phyloP scores from a whole-genome alignment of 35 echinoderm and acorn worm genomes.

The Heliocidaris tuberculata region DNA sequence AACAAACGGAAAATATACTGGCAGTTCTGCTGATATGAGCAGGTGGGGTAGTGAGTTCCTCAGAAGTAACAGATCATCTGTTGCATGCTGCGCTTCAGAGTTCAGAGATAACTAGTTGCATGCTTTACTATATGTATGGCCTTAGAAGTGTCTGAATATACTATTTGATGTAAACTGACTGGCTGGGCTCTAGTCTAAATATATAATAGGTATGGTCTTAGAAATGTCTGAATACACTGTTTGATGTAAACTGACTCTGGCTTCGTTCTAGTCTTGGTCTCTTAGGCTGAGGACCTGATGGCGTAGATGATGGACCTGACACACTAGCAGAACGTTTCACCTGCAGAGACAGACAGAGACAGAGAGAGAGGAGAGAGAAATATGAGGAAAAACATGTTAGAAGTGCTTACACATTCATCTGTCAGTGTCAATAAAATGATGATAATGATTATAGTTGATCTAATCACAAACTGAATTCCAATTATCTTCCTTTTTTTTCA shows the following conservation, averaged over 20 bases:
- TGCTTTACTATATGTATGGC: not conserved
- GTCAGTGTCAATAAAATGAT: too few relatives aligned
- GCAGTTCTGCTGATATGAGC: too few relatives aligned
- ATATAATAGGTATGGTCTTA: not conserved
- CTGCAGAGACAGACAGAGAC: slow-evolving; percentile 46
- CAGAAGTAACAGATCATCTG: too few relatives aligned
- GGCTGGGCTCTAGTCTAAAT: slow-evolving; percentile 70
- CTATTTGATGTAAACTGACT: slow-evolving; percentile 56
- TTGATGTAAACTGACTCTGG: slow-evolving; percentile 58
- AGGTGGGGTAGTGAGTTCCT: too few relatives aligned
- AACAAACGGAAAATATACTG: too few relatives aligned
- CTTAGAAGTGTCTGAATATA: slow-evolving; percentile 70
- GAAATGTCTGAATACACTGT: slow-evolving; percentile 75
- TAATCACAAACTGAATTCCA: too few relatives aligned
- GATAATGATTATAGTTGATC: too few relatives aligned
- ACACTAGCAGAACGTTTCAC: slow-evolving; percentile 74
- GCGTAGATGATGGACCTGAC: not conserved
- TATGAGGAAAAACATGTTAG: too few relatives aligned
- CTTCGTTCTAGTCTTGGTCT: slow-evolving; percentile 69
- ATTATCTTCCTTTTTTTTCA: too few relatives aligned
- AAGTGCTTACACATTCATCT: too few relatives aligned
- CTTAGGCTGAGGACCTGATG: slow-evolving; percentile 56
- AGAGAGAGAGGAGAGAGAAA: not conserved
- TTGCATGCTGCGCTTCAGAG: too few relatives aligned
- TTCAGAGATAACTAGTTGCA: too few relatives aligned